These are phyloP conservation scores for Eupelmus urozonus DNA, from an alignment of 2,888 invertebrate genomes.

Conservation along the genomic window DNA sequence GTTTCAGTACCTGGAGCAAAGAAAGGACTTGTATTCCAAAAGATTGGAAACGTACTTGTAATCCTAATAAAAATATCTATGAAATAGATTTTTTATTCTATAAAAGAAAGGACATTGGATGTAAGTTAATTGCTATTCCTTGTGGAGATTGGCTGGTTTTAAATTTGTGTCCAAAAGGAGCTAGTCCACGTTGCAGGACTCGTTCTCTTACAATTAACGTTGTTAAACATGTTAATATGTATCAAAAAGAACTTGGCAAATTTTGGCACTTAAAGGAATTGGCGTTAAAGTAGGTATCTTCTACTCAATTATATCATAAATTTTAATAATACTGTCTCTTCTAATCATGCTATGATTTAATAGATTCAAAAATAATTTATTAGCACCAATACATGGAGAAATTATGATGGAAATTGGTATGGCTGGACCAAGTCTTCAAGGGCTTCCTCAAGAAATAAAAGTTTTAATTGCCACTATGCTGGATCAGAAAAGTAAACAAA, in stretches of 20 bases:
- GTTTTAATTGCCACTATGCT: conserved; percentile 21
- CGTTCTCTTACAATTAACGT: conserved; percentile 47
- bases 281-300: conserved; percentile 36
- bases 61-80: conserved; percentile 62
- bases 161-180: conserved; percentile 65
- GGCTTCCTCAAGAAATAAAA: conserved; percentile 76
- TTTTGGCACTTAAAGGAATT: conserved; percentile 59
- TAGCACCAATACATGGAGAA: conserved; percentile 80
- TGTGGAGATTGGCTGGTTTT: conserved; percentile 69
- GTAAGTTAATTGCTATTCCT: conserved; percentile 70
- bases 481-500: conserved; percentile 41
- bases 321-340: neutral
- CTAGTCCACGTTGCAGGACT: conserved; percentile 25
- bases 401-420: conserved; percentile 78
- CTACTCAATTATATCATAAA: neutral
- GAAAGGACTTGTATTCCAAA: conserved; percentile 53
- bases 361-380: conserved; percentile 80
- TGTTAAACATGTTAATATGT: conserved; percentile 53
- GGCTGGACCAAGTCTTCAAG: conserved; percentile 71
- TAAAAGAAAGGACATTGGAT: conserved; percentile 60
- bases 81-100: conserved; percentile 63
- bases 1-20: conserved; percentile 53
- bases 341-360: conserved; percentile 67
- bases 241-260: conserved; percentile 39
- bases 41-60: conserved; percentile 63